These are phyloP conservation scores for Glaucidium brasilianum DNA, from an alignment of 2,113 vertebrate species.

Conservation along the genomic window DNA sequence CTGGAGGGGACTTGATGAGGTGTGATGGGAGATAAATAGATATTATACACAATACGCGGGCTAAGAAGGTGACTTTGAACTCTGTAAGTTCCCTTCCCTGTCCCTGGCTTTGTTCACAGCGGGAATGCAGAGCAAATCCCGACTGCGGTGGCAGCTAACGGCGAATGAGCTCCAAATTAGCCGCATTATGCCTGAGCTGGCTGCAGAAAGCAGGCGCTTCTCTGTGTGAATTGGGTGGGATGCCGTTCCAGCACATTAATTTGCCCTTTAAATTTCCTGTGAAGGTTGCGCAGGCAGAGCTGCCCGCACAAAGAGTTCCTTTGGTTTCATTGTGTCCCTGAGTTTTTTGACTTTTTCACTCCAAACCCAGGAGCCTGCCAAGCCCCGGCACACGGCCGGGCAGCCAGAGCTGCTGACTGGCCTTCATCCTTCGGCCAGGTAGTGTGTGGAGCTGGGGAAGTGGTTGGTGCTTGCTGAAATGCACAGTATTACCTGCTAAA, in stretches of 20 bases:
- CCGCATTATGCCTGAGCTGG: neutral
- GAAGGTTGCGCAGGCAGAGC: neutral
- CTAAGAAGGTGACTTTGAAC: constrained; percentile 46
- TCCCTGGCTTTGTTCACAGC: constrained; percentile 40
- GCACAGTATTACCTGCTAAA: neutral
- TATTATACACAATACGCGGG: neutral
- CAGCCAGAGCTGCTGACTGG: neutral
- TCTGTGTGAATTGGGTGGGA: neutral
- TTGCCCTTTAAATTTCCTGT: neutral
- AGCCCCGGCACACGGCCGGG: fast-evolving
- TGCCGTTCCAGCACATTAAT: constrained; percentile 41
- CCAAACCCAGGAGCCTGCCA: neutral
- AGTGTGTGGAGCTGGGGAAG: neutral
- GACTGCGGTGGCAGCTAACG: neutral
- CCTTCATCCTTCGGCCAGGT: neutral
- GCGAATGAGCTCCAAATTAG: neutral
- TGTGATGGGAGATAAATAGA: neutral
- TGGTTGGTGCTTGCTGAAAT: neutral
- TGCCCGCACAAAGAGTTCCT: neutral
- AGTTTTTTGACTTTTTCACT: neutral
- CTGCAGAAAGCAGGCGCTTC: neutral
- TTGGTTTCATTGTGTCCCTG: neutral
- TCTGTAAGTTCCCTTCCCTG: neutral
- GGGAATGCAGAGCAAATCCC: neutral
- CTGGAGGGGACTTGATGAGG: neutral